Conservation (phyloP, 1,140 invertebrate genomes). For the Argopecten irradians region DNA sequence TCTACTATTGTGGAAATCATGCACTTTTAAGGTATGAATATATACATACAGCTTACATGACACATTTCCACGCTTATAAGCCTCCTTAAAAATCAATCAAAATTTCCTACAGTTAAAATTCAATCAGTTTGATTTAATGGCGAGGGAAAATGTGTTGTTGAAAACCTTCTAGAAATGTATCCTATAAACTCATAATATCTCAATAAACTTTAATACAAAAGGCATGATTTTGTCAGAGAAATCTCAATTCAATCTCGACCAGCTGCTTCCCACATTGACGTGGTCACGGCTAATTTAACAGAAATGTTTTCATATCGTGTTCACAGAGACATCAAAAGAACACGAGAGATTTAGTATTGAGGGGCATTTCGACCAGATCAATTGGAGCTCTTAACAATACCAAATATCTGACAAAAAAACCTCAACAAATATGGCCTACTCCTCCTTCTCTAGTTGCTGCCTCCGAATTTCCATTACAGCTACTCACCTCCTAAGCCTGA, state of each 20-base stretch:
- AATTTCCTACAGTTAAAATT: not conserved
- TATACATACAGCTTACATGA: no score
- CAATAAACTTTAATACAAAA: not conserved
- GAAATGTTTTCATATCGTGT: not conserved
- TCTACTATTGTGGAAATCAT: no score
- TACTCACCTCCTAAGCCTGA: not conserved
- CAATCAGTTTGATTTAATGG: not conserved
- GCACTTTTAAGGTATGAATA: no score
- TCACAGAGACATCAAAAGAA: not conserved
- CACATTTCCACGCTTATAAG: no score
- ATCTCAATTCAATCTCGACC: not conserved
- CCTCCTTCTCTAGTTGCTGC: not conserved
- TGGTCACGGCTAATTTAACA: conserved; percentile 9
- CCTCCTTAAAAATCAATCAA: not conserved
- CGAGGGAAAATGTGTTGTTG: not conserved
- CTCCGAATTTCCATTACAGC: not conserved
- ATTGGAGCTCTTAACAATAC: not conserved
- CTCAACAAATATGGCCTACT: conserved; percentile 7
- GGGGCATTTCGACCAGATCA: not conserved
- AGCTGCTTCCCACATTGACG: not conserved
- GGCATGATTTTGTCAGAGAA: not conserved
- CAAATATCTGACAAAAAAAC: not conserved
- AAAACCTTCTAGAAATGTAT: not conserved
- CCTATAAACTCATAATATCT: not conserved
- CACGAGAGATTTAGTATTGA: conserved; percentile 1